Evolutionary conservation across 2,888 invertebrate species (phyloP).

Genomic region (Tipula unca): DNA sequence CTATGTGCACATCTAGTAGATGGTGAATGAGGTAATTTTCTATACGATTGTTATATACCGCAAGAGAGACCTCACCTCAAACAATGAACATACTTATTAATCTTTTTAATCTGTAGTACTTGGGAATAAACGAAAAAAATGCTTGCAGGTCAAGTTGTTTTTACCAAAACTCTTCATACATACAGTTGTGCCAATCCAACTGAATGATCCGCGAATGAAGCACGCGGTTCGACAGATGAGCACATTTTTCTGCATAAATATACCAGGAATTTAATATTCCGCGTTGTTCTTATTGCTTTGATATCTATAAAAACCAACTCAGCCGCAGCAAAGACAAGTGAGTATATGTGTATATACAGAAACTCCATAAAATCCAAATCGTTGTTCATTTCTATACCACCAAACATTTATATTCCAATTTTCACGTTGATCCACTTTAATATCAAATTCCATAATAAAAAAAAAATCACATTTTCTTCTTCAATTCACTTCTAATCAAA

Average conservation of each 20-base stretch:
- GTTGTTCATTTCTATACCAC: neutral
- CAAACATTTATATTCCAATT: constrained; percentile 14
- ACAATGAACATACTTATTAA: too few species aligned
- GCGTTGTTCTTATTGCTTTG: neutral
- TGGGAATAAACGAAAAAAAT: too few species aligned
- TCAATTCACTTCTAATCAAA: neutral
- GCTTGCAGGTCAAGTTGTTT: too few species aligned
- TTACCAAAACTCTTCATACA: too few species aligned
- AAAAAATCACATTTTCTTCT: neutral
- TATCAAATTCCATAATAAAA: neutral
- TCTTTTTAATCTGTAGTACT: too few species aligned
- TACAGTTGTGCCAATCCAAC: too few species aligned
- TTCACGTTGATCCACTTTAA: constrained; percentile 8
- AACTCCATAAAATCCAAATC: neutral
- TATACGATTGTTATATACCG: too few species aligned
- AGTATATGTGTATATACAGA: neutral
- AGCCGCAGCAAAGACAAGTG: neutral
- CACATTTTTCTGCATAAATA: neutral
- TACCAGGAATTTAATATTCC: neutral
- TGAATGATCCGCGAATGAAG: too few species aligned
- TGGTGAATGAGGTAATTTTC: too few species aligned
- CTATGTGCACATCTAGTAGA: too few species aligned
- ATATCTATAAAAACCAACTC: neutral
- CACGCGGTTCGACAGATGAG: too few species aligned
- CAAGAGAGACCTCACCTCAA: too few species aligned